phyloP scores from a whole-genome alignment of 2,113 vertebrate genomes.

The Astatoreochromis straeleni region DNA sequence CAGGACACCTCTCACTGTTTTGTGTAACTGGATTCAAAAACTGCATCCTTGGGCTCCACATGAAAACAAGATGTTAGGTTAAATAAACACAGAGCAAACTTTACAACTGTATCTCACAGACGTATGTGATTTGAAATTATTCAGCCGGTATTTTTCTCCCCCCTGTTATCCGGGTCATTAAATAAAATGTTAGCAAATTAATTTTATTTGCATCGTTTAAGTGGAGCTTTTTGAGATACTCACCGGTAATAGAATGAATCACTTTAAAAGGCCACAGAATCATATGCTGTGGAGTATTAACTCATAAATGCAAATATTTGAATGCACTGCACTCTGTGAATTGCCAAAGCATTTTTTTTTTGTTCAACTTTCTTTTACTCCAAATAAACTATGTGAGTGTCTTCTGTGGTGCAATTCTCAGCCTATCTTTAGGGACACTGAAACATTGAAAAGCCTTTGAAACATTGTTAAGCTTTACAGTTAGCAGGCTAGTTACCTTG shows the following conservation, averaged over 20 bases:
- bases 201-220: background rate
- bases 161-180: background rate
- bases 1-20: background rate
- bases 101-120: background rate
- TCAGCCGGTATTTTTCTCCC: background rate
- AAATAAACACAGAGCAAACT: background rate
- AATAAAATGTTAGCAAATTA: background rate
- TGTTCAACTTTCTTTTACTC: background rate
- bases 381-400: constrained; percentile 2
- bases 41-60: background rate
- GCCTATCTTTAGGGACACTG: background rate
- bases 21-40: constrained; percentile 9
- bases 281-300: background rate
- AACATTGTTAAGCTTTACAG: background rate
- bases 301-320: constrained; percentile 18
- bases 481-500: background rate
- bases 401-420: background rate
- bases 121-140: background rate
- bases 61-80: background rate
- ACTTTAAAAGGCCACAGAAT: background rate
- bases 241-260: background rate
- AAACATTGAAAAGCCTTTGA: background rate
- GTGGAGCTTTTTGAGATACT: background rate
- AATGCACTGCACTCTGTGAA: background rate
- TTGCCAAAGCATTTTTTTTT: background rate